phyloP scores from a whole-genome alignment of 1,140 invertebrate species.

The Drosophila nigrodunni region DNA sequence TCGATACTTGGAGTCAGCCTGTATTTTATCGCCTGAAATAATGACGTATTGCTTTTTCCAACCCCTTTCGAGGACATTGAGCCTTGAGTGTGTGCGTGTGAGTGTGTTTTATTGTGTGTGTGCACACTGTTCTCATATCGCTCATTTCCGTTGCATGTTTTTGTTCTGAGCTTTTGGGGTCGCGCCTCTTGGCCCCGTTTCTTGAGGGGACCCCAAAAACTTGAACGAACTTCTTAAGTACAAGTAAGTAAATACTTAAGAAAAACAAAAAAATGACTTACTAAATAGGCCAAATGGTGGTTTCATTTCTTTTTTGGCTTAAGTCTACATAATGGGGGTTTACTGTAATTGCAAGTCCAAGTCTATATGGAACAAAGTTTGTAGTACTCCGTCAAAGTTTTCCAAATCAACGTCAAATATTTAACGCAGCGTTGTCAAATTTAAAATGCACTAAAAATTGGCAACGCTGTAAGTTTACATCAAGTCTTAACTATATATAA shows the following conservation, averaged over 20 bases:
- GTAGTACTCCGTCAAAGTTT: not conserved
- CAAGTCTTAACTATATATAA: too few species aligned
- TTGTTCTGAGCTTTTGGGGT: conserved; percentile 51
- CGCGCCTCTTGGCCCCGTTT: conserved; percentile 62
- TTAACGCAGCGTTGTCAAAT: too few species aligned
- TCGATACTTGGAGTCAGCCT: conserved; percentile 21
- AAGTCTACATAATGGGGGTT: not conserved
- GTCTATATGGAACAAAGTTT: not conserved
- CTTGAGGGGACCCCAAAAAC: conserved; percentile 30
- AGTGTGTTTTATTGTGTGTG: not conserved
- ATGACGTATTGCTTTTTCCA: conserved; percentile 38
- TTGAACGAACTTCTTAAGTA: conserved; percentile 39
- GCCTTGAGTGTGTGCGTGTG: not conserved
- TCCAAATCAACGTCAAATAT: not conserved
- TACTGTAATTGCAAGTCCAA: not conserved
- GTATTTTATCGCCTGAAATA: conserved; percentile 51
- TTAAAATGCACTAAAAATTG: too few species aligned
- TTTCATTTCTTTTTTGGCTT: not conserved
- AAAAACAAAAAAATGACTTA: not conserved
- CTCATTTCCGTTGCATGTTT: conserved; percentile 66
- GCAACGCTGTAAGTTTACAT: too few species aligned
- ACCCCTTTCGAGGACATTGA: conserved; percentile 19
- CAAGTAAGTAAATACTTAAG: conserved; percentile 9
- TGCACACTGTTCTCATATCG: conserved; percentile 26
- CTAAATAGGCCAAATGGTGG: conserved; percentile 14